These are phyloP conservation scores for Polylopha cassiicola DNA, from an alignment of 2,888 invertebrate species.

Conservation along the genomic window DNA sequence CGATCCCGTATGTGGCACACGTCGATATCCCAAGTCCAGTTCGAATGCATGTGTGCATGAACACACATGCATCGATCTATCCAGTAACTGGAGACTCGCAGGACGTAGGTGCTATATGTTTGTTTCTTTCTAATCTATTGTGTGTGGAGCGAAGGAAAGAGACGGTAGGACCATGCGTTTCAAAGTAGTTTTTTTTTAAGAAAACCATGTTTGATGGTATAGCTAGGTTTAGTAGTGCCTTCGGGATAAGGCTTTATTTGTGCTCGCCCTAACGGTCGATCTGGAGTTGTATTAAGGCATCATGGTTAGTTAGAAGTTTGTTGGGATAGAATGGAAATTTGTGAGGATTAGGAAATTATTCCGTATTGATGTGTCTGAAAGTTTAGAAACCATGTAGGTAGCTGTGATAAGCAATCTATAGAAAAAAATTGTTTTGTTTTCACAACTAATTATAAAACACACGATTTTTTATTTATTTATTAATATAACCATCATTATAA, in stretches of 20 bases:
- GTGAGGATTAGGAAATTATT: no score
- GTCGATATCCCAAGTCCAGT: conserved; percentile 44
- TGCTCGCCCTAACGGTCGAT: conserved; percentile 7
- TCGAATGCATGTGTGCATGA: conserved; percentile 39
- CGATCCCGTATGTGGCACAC: conserved; percentile 52
- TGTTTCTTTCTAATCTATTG: conserved; percentile 38
- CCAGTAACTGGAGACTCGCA: conserved; percentile 33
- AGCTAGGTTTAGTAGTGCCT: conserved; percentile 10
- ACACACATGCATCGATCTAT: conserved; percentile 39
- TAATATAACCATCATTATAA: no score
- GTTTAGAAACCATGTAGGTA: no score
- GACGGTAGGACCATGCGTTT: conserved; percentile 36
- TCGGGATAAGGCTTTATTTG: conserved; percentile 16
- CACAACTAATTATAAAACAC: no score
- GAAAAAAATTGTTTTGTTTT: no score
- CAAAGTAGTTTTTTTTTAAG: conserved; percentile 20
- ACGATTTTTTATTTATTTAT: no score
- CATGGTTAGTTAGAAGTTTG: not conserved
- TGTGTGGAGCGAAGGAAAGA: conserved; percentile 29
- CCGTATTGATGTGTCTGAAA: no score
- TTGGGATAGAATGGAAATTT: not conserved
- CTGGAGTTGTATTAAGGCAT: conserved; percentile 16
- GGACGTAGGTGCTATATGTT: conserved; percentile 62
- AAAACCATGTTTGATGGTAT: conserved; percentile 5
- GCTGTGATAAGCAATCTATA: no score